Evolutionary conservation across 2,113 vertebrate species (phyloP).

Genomic region (Mirounga angustirostris): DNA sequence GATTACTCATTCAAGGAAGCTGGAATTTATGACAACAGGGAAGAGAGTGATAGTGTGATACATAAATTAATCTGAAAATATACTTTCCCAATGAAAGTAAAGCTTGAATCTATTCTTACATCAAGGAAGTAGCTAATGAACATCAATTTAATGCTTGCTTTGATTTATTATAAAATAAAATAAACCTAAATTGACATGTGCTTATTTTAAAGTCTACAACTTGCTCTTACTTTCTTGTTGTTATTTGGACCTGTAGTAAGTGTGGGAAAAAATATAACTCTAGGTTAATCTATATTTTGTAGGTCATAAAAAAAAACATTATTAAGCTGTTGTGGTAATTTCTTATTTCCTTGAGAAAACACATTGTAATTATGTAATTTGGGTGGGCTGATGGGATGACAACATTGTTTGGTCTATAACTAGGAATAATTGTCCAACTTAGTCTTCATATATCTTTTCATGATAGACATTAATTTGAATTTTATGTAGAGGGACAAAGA

Average conservation of each 20-base stretch:
- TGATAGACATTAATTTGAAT: slow-evolving; percentile 52
- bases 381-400: background rate
- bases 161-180: slow-evolving; percentile 7
- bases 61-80: background rate
- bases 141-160: background rate
- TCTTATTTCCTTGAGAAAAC: slow-evolving; percentile 15
- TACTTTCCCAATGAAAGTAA: background rate
- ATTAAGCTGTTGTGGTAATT: background rate
- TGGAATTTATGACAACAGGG: background rate
- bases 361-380: background rate
- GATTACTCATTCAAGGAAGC: background rate
- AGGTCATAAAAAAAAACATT: background rate
- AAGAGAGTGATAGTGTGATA: background rate
- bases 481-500: background rate
- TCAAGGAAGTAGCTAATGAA: background rate
- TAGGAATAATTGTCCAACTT: background rate
- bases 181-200: background rate
- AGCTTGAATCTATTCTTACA: background rate
- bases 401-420: background rate
- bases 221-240: background rate
- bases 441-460: background rate
- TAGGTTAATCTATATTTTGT: background rate
- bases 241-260: background rate
- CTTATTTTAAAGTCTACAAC: background rate
- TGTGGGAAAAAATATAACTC: background rate